These are phyloP conservation scores for Drosophila subobscura DNA, from an alignment of 1,140 invertebrate species.

Conservation along the genomic window DNA sequence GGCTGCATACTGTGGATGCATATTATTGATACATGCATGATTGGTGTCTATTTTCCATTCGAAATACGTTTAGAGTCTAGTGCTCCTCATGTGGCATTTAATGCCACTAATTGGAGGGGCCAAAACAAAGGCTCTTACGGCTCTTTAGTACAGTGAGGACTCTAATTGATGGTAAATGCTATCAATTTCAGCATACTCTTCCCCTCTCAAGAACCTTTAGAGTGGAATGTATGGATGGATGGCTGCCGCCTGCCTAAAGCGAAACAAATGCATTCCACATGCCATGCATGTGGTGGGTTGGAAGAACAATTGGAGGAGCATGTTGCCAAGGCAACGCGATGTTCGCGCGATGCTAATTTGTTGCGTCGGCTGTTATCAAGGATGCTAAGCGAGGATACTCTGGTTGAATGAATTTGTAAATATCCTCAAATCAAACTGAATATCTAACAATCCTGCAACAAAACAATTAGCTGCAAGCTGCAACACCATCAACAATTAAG, in stretches of 20 bases:
- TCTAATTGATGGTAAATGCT: slow-evolving; percentile 1
- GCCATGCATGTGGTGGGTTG: too few species aligned
- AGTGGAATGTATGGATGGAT: too few species aligned
- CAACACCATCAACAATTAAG: not conserved
- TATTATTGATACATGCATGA: not conserved
- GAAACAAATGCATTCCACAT: too few species aligned
- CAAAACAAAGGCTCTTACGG: not conserved
- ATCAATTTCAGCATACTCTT: not conserved
- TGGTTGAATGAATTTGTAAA: too few species aligned
- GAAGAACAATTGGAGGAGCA: too few species aligned
- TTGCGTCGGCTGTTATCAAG: too few species aligned
- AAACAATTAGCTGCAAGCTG: slow-evolving; percentile 21
- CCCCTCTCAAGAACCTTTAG: too few species aligned
- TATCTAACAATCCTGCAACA: slow-evolving; percentile 2
- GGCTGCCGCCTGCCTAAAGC: too few species aligned
- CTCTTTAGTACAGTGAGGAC: not conserved
- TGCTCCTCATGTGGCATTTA: slow-evolving; percentile 1
- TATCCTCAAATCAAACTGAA: not conserved
- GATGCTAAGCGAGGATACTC: too few species aligned
- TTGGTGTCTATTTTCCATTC: not conserved
- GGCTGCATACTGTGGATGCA: not conserved
- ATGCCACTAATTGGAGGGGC: slow-evolving; percentile 22
- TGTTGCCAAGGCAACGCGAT: too few species aligned
- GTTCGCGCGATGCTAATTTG: too few species aligned
- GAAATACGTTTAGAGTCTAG: slow-evolving; percentile 3